Conservation (phyloP, 2,888 invertebrate genomes). For the Andricus quercusramuli region DNA sequence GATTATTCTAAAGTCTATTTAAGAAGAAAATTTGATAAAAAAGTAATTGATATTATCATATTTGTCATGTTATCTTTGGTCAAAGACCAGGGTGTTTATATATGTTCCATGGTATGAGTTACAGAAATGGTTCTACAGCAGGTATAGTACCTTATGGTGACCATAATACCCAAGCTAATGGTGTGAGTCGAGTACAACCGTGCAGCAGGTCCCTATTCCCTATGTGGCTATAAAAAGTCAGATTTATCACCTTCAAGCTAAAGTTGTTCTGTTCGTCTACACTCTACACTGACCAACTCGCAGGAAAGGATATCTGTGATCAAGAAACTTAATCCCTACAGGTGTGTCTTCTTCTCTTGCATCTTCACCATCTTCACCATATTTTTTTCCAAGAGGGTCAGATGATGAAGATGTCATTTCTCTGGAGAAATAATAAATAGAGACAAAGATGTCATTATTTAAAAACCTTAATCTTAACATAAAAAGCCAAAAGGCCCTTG, state of each 20-base stretch:
- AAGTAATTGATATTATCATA: background rate
- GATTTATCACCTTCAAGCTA: conserved; percentile 28
- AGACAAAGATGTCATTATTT: background rate
- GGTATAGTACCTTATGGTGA: conserved; percentile 1
- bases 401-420: conserved; percentile 26
- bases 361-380: conserved; percentile 5
- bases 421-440: background rate
- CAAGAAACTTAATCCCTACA: conserved; percentile 24
- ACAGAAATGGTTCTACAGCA: background rate
- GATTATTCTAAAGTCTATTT: background rate
- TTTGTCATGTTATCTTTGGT: background rate
- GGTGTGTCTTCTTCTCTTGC: conserved; percentile 19
- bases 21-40: too few relatives aligned
- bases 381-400: background rate
- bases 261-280: conserved; percentile 6
- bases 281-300: background rate
- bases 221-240: conserved; percentile 24
- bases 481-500: too few relatives aligned
- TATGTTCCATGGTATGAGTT: background rate
- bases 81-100: background rate
- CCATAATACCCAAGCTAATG: conserved; percentile 14
- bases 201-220: conserved; percentile 21
- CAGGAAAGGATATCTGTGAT: conserved; percentile 30
- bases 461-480: background rate
- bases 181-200: conserved; percentile 4